Base-by-base conservation (phyloP, 2,888 invertebrate species). In the Thymelicus lineola region DNA sequence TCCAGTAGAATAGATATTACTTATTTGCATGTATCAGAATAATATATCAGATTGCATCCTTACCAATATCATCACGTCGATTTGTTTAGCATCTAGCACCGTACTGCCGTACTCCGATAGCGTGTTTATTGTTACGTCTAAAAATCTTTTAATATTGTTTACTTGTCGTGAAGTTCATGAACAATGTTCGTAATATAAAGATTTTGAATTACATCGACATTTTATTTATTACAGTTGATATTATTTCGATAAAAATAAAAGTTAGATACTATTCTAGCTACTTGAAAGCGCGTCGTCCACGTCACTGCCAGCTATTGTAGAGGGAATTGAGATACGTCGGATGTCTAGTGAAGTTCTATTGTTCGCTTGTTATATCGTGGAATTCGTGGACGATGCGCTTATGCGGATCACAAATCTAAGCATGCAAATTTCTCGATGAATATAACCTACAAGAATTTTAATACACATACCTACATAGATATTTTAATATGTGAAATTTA, bases 151-250 rank as follows among this genome's bases (percentile, higher is more conserved):
- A 55, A 20, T 57, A 57, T n/a, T 57, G 57, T 15, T 20, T 7
- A 36, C 36, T 28, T 55, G 38, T 36, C 45, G 17, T 67, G 55
- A 67, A 28, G 28, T 60, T 73, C 20, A 72, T 74, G 66, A 70
- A 66, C 71, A 63, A 76, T 73, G 66, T 73, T 72, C 36, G 68
- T 71, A 73, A 73, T 73, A 76, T 75, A 75, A 75, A 79, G 74
- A 70, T 67, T 73, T 74, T 74, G 53, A 61, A 77, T 72, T 74
- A 76, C 71, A 65, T 71, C 68, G 74, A 75, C 65, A 71, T 79
- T 77, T 78, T 76, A 76, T 78, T 80, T 73, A 70, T 72, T 63
- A 69, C 28, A 48, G 28, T 66, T 55, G 61, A 63, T 64, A 58
- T 66, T 64, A 58, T 66, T 53, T 15, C 28, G 7, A 53, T 35